A percentile compares a stretch with the other conserved stretches of the same genome.
Conservation (phyloP, 2,113 vertebrate genomes). For the Trogon melanurus region DNA sequence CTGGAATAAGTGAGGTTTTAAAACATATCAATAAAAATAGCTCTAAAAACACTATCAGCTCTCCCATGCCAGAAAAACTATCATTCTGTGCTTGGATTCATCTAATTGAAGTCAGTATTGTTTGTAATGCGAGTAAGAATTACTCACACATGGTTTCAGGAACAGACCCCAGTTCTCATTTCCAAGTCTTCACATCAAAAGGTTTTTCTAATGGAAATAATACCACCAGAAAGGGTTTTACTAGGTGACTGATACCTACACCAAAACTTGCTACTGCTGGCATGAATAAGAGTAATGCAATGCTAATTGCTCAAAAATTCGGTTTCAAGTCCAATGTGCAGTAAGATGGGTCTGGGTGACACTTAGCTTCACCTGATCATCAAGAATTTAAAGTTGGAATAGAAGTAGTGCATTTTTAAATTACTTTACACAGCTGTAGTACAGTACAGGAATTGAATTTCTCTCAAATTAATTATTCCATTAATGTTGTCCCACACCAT, state of each 20-base stretch:
- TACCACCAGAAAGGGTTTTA: background rate
- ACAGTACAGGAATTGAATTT: background rate
- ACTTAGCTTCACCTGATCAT: background rate
- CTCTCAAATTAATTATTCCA: background rate
- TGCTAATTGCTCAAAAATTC: background rate
- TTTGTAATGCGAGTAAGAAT: background rate
- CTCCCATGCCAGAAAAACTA: slow-evolving; percentile 26
- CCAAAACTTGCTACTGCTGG: background rate
- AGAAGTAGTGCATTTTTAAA: background rate
- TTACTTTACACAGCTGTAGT: background rate
- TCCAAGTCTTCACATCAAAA: background rate
- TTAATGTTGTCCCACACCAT: background rate
- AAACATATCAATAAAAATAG: slow-evolving; percentile 17
- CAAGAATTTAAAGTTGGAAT: background rate
- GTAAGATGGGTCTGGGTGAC: background rate
- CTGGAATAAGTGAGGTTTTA: background rate
- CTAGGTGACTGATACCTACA: background rate
- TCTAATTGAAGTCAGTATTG: slow-evolving; percentile 4
- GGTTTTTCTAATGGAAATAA: background rate
- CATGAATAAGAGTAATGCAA: background rate
- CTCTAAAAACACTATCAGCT: slow-evolving; percentile 11
- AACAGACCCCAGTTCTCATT: slow-evolving; percentile 5
- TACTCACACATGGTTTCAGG: background rate
- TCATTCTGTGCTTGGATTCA: background rate
- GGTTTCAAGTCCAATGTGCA: background rate